Percentiles rank a stretch among this genome's conserved stretches.
Evolutionary conservation across 2,888 invertebrate genomes (phyloP).

Genomic region (Amphipoea oculea): DNA sequence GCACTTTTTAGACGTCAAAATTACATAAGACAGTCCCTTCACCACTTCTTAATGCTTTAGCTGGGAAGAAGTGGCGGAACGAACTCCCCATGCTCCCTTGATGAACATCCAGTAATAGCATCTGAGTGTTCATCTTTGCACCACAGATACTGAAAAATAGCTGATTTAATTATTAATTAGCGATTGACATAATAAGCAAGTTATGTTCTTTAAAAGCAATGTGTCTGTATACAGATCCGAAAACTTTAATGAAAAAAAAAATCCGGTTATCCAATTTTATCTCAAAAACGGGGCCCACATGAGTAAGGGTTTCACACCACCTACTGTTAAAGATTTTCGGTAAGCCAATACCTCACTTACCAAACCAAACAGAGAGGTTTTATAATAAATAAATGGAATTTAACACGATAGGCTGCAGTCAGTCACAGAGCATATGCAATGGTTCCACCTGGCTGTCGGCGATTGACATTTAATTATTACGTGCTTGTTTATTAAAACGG

Average conservation of each 20-base stretch:
- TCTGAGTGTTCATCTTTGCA: not conserved
- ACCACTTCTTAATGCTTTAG: too few relatives aligned
- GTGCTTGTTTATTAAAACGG: constrained; percentile 11
- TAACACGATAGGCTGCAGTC: constrained; percentile 4
- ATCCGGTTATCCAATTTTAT: not conserved
- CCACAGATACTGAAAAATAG: not conserved
- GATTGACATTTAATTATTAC: constrained; percentile 38
- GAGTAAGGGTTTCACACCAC: not conserved
- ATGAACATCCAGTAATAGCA: not conserved
- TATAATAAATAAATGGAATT: constrained; percentile 16
- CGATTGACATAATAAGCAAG: not conserved
- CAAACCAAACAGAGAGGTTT: not conserved
- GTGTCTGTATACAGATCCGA: not conserved
- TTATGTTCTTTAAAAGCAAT: not conserved
- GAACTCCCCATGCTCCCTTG: too few relatives aligned
- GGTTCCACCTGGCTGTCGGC: not conserved
- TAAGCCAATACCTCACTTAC: not conserved
- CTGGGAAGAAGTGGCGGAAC: too few relatives aligned
- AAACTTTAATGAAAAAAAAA: not conserved
- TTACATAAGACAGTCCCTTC: too few relatives aligned
- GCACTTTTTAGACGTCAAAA: too few relatives aligned
- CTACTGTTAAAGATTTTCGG: not conserved
- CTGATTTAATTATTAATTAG: not conserved
- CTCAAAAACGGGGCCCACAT: not conserved
- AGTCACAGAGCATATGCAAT: constrained; percentile 24